Evolutionary conservation across 1,140 invertebrate genomes (phyloP).

Genomic region (Aleiodes sp.): DNA sequence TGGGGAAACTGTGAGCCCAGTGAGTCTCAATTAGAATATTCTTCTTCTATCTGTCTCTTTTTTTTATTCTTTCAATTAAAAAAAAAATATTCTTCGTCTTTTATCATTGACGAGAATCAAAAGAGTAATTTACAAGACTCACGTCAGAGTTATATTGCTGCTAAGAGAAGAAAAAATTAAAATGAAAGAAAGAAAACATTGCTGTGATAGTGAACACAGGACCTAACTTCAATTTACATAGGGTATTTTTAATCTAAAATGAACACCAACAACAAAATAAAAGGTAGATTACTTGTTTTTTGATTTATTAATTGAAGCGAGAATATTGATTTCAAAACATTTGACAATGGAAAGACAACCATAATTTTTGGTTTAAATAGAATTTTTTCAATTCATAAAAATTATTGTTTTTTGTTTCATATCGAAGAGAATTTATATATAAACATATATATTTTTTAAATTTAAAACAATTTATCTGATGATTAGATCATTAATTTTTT

Average conservation of each 20-base stretch:
- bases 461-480: background rate
- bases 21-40: slow-evolving; percentile 44
- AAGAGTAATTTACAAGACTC: background rate
- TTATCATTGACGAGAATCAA: background rate
- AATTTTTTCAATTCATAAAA: too few species aligned
- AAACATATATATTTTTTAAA: slow-evolving; percentile 14
- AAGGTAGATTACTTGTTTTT: background rate
- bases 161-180: slow-evolving; percentile 26
- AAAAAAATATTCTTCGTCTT: background rate
- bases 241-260: slow-evolving; percentile 4
- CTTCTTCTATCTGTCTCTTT: slow-evolving; percentile 25
- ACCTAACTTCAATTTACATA: slow-evolving; percentile 46
- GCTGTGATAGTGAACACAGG: slow-evolving; percentile 66
- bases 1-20: slow-evolving; percentile 49
- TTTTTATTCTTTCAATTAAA: slow-evolving; percentile 14
- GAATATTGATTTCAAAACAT: background rate
- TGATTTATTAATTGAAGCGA: background rate
- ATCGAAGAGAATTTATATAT: too few species aligned
- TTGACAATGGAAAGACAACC: background rate
- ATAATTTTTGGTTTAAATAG: background rate
- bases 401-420: too few species aligned
- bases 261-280: too few species aligned
- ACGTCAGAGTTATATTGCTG: slow-evolving; percentile 39
- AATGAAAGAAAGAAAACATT: slow-evolving; percentile 44
- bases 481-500: background rate